Base-by-base conservation (phyloP, 2,797 vertebrate species). In the Hozukius guyotensis region DNA sequence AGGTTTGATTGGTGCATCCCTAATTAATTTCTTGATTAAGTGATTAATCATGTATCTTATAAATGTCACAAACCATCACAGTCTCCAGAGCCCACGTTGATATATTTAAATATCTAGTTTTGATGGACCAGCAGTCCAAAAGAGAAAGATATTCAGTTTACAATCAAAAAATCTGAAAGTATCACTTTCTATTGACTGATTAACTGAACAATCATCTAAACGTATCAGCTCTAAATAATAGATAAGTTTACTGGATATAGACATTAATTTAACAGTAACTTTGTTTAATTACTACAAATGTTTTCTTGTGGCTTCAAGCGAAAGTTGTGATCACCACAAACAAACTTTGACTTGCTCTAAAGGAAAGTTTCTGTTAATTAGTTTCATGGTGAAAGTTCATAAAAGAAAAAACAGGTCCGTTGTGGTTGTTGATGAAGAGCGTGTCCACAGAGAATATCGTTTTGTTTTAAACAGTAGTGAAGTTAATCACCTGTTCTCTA, bases 401-500 rank as follows among this genome's bases (percentile, higher is more conserved):
- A 5, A 22, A 46, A 46, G 42, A 46, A 11, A 16, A 18, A 46
- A 46, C 38, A 14, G 38, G 13, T 42, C 34, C 4, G 2, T 18
- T 5, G 27, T 31, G 16, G 42, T 16, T 18, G 11, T 70, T 2
- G 6, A 64, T 32, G 1, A 18, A 34, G 63, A 61, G 8, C 56
- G 20, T 0, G 34, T 73, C 77, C 52, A 24, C 22, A 8, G 77
- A 57, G 83, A 63, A 36, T 14, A 24, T 46, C 2, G 4, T 12
- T 25, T 36, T 68, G 38, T 81, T 82, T 49, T 78, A 36, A 34
- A 71, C 24, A 34, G 9, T 0, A 34, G 32, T 34, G 32, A 34
- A 34, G 9, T 31, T 63, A 86, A 71, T 81, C 60, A 66, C 12
- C 60, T 34, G 34, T 18, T 85, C 25, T 67, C 84, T 10, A 8